Base-by-base conservation (phyloP, 2,797 vertebrate species). In the Hippocampus kuda region DNA sequence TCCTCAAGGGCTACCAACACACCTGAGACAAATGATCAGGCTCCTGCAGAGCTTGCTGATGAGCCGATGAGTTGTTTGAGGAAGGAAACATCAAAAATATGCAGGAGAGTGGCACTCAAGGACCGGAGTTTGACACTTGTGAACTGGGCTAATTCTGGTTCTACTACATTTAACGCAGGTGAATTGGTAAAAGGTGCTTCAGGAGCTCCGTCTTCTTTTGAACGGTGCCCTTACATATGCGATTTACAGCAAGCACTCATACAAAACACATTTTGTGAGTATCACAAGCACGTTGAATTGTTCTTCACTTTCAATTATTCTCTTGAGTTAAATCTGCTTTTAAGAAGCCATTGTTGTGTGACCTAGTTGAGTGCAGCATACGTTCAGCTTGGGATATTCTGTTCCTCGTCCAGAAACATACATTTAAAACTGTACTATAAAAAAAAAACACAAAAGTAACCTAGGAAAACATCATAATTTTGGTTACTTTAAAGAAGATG, bases 251-350 rank as follows among this genome's bases (percentile, higher is more conserved):
- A 64, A 38, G 18, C 8, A 38, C 1, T 6, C 34, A 38, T 38
- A 38, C 34, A 38, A 38, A 38, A 38, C 34, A 38, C 34, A 38
- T 38, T 38, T 38, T 38, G 34, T 38, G 34, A 38, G 34, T 38
- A 38, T 38, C 34, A 38, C 34, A 44, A 64, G 62, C 18, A 22
- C 38, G 13, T 41, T 62, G 34, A 62, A 62, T 38, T 62, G 60
- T 41, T 22, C 60, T 62, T 62, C 5, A 59, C 30, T 62, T 60
- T 22, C 34, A 61, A 61, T 61, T 16, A 20, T 38, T 61, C 60
- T 62, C 30, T 18, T 38, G 61, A 42, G 34, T 63, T 42, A 41
- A 63, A n/a, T 42, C 34, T 63, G 59, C 59, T 61, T 38, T 61
- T 18, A 61, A 61, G 11, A 27, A 22, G n/a, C 13, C 27, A 30